Evolutionary conservation across 2,888 invertebrate genomes (phyloP), one percentile per base, ranked within the genome.

Genomic region (Galerucella nymphaeae): DNA sequence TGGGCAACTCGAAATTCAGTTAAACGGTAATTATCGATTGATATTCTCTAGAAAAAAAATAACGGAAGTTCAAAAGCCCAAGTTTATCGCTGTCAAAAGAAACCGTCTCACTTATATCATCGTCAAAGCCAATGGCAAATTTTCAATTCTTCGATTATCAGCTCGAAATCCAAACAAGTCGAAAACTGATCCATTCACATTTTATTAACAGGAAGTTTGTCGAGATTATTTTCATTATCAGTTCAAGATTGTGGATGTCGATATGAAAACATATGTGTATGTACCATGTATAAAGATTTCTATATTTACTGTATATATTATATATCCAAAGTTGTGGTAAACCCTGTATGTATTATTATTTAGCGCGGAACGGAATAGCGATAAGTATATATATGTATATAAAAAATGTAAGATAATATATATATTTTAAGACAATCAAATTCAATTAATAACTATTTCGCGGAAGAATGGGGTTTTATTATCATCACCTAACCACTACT

Each of bases 131-230:
- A 16, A 58, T 53, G 53, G 53, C 53, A 53, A 53, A 53, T 53
- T 58, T 58, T 58, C 14, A 30, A 62, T 42, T 62, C 16, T 41
- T 62, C 18, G 42, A 62, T 62, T 62, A 62, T 62, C 61, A 62
- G 42, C 16, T 42, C 18, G 61, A 62, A 75, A 74, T 69, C 75
- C 70, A 75, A 75, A 75, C 75, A 75, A 61, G 64, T 67, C 48
- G 45, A 66, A 63, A 50, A 70, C 30, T 65, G 72, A 65, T 10
- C 41, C 73, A 68, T 75, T 74, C 70, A 75, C 73, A 75, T 75
- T 70, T 55, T 70, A 67, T 63, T 66, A 66, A 76, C 77, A 78
- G 80, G 80, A 80, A 80, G 80, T 80, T 80, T 78, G 77, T 76
- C 75, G 72, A 78, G 77, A 78, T 78, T 79, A 75, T 75, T 73